These are phyloP conservation scores for Aplysia californica DNA, from an alignment of 1,140 invertebrate species.

Conservation along the genomic window DNA sequence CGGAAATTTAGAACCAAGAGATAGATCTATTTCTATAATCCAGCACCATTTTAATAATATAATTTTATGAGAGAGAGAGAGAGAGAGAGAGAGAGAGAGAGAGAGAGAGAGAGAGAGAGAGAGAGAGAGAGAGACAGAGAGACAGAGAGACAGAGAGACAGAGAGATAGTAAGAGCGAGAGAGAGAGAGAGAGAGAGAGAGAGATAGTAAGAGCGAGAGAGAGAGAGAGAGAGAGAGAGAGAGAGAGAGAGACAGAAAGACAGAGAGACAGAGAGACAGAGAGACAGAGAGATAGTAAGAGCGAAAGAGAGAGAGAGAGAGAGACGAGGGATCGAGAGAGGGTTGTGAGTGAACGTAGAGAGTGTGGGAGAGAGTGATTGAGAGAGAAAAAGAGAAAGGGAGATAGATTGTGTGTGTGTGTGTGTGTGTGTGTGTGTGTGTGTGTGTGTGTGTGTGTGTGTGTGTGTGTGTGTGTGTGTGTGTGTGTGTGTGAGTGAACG, in stretches of 20 bases:
- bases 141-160: constrained; percentile 7
- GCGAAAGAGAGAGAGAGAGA: constrained; percentile 1
- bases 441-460: background rate
- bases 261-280: constrained; percentile 9
- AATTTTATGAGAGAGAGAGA: constrained; percentile 5
- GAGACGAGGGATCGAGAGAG: background rate
- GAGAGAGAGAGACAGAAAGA: background rate
- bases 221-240: background rate
- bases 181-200: too few relatives aligned
- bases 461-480: background rate
- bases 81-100: background rate
- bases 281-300: too few relatives aligned
- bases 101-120: background rate
- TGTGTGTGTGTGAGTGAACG: too few relatives aligned
- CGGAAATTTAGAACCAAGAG: too few relatives aligned
- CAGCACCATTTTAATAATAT: too few relatives aligned
- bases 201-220: too few relatives aligned
- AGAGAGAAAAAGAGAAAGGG: constrained; percentile 7
- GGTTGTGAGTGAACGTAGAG: background rate
- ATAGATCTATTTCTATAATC: too few relatives aligned
- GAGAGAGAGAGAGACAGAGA: background rate
- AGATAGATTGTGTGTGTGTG: background rate
- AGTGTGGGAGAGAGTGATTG: constrained; percentile 10
- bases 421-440: too few relatives aligned
- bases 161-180: too few relatives aligned